Conservation (phyloP, 2,888 invertebrate genomes). For the Eueremaeus valkanovi region DNA sequence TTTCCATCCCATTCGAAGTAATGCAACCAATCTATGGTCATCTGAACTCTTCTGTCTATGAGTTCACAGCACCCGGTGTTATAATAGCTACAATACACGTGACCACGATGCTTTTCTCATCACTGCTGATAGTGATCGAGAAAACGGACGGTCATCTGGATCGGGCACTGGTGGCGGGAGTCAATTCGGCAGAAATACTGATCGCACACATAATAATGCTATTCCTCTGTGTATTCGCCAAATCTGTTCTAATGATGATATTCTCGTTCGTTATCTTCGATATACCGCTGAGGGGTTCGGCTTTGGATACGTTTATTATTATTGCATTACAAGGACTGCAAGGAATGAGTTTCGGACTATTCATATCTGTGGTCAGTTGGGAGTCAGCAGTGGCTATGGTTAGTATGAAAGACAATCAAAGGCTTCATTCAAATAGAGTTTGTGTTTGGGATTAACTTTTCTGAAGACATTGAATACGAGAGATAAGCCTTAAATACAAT, state of each 20-base stretch:
- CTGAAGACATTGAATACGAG: too few species aligned
- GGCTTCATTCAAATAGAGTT: too few species aligned
- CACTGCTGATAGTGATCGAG: constrained; percentile 82
- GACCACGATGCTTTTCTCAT: constrained; percentile 87
- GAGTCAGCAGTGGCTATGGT: constrained; percentile 89
- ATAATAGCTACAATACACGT: constrained; percentile 82
- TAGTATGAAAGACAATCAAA: too few species aligned
- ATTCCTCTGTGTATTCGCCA: constrained; percentile 90
- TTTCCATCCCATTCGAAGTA: constrained; percentile 54
- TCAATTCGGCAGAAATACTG: constrained; percentile 53
- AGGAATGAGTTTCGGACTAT: constrained; percentile 94
- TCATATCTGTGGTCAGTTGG: constrained; percentile 86
- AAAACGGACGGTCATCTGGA: constrained; percentile 84
- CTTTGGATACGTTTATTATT: constrained; percentile 74
- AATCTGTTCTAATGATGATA: constrained; percentile 73
- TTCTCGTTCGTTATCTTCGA: constrained; percentile 87
- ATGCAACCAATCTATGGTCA: constrained; percentile 39
- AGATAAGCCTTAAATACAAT: too few species aligned
- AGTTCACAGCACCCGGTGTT: constrained; percentile 94
- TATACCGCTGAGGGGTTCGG: constrained; percentile 83
- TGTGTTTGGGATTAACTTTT: too few species aligned
- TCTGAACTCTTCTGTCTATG: constrained; percentile 78
- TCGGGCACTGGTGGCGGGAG: constrained; percentile 63
- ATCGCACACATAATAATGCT: constrained; percentile 66
- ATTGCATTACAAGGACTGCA: constrained; percentile 85